Conservation (phyloP, 2,113 vertebrate genomes). For the Dasyornis broadbenti region DNA sequence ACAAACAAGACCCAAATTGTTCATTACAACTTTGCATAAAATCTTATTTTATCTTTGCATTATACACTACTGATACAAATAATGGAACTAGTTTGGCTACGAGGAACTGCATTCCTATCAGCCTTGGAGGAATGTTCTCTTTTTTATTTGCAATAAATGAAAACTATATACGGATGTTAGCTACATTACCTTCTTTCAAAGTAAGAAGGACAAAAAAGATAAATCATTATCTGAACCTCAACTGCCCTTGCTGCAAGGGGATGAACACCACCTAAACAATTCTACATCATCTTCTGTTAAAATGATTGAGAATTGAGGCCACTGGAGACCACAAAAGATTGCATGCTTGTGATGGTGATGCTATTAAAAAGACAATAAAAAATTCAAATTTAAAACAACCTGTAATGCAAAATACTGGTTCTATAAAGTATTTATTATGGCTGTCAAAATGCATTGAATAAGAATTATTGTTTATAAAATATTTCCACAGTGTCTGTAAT, state of each 20-base stretch:
- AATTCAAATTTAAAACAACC: not conserved
- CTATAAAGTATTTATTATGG: not conserved
- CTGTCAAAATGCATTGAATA: not conserved
- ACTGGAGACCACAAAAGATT: not conserved
- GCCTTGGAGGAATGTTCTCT: conserved; percentile 25
- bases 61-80: conserved; percentile 22
- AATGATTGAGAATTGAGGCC: not conserved
- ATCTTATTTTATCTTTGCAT: conserved; percentile 40
- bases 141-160: not conserved
- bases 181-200: conserved; percentile 43
- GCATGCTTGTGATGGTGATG: not conserved
- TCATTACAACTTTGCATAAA: conserved; percentile 44
- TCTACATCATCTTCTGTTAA: not conserved
- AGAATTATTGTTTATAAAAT: not conserved
- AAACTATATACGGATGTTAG: not conserved
- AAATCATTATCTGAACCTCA: not conserved
- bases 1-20: conserved; percentile 60
- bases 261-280: not conserved
- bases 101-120: not conserved
- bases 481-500: not conserved
- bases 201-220: not conserved
- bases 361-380: not conserved
- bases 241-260: not conserved
- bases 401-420: not conserved
- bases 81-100: conserved; percentile 16